Percentiles rank a stretch among this genome's conserved stretches.
Conservation (phyloP, 2,797 vertebrate genomes). For the Rhynchotus rufescens region DNA sequence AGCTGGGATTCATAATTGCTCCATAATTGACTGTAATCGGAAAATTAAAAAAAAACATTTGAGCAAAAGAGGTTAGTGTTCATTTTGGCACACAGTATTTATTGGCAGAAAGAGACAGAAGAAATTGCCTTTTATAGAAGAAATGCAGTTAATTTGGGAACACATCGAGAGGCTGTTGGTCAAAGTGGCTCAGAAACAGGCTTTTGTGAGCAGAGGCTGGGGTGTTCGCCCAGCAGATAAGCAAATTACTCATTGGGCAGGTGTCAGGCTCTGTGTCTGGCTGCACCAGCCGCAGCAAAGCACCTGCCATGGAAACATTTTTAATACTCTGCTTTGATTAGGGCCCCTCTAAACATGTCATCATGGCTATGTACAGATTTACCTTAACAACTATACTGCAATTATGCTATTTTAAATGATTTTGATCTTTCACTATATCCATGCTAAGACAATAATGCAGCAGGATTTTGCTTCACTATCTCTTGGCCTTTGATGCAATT, state of each 20-base stretch:
- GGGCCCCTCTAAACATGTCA: not conserved
- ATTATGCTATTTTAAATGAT: not conserved
- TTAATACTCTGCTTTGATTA: not conserved
- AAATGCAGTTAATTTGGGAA: not conserved
- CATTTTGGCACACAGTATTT: not conserved
- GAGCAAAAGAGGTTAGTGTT: not conserved
- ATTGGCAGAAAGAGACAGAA: constrained; percentile 16
- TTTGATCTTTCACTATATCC: not conserved
- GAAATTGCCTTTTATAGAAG: not conserved
- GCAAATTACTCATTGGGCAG: not conserved
- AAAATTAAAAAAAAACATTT: not conserved
- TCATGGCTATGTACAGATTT: not conserved
- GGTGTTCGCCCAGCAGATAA: not conserved
- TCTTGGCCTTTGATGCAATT: not conserved
- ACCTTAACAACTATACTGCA: not conserved
- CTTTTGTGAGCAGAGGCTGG: not conserved
- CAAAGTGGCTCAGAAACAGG: not conserved
- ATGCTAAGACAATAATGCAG: rapidly evolving
- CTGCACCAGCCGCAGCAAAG: not conserved
- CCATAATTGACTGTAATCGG: not conserved
- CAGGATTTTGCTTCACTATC: not conserved
- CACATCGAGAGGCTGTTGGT: not conserved
- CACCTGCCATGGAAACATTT: not conserved
- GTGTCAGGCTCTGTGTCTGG: not conserved
- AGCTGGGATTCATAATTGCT: not conserved